Base-by-base conservation (phyloP, 1,140 invertebrate genomes). In the Panagrolaimus sp. region DNA sequence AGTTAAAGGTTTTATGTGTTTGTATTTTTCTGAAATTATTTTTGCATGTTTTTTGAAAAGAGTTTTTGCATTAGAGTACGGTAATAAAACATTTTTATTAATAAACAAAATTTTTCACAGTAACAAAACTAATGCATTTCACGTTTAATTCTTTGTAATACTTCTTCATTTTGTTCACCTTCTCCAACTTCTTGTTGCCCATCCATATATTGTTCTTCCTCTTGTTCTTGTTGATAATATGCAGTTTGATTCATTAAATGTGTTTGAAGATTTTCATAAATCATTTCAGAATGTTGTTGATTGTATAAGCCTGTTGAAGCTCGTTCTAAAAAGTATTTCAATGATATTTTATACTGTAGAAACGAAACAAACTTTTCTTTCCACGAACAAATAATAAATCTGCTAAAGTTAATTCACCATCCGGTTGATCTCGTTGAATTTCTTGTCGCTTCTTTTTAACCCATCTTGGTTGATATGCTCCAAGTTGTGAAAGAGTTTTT, bases 361-460 rank as follows among this genome's bases (percentile, higher is more conserved):
- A 52, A 52, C 17, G 17, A 24, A 58, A 58, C 52, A 26, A 10
- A 58, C 52, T 21, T 26, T 58, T 58, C 8, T 8, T 14, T 12
- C 52, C 52, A 21, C 52, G 21, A 3, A 58, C 52, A 58, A 58
- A 58, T 28, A 58, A 14, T 28, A 58, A 58, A 58, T 58, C 52
- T 28, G 52, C 52, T 28, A 58, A 58, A 58, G 52, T 58, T 28
- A 58, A 17, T 24, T 58, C 52, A 1, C n/a, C 52, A 38, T 38
- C 7, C 7, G 32, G 2, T 2, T 21, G 52, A 58, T 58, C 28
- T 0, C 10, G 21, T 1, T 21, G 10, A 8, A 28, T n/a, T 21
- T 5, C 52, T 14, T 58, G 1, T 0, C 52, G 52, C 14, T 58
- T 58, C 52, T 58, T 58, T 24, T n/a, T 12, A 5, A 58, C 52